Percentiles rank a stretch among this genome's conserved stretches.
Conservation (phyloP, 2,888 invertebrate species). For the Agrilus biguttatus region DNA sequence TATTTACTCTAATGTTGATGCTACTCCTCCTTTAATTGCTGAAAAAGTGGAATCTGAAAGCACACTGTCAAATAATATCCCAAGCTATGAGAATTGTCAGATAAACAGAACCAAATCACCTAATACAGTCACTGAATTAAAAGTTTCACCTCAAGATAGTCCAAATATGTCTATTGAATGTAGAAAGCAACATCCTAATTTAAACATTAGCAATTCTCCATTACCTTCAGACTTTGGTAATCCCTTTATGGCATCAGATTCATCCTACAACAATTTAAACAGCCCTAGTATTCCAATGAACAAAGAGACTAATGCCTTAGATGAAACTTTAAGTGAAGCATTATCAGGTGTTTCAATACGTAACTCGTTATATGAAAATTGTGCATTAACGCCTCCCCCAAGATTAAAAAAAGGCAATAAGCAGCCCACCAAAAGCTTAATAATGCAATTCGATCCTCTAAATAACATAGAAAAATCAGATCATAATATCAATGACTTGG, state of each 20-base stretch:
- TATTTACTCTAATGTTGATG: constrained; percentile 20
- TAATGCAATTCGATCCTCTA: constrained; percentile 60
- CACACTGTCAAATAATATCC: constrained; percentile 9
- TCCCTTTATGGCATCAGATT: too few relatives aligned
- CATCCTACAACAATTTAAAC: too few relatives aligned
- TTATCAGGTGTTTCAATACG: neutral
- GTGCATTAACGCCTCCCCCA: constrained; percentile 15
- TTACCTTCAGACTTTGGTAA: too few relatives aligned
- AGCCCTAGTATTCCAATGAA: too few relatives aligned
- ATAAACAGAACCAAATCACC: too few relatives aligned
- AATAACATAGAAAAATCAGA: constrained; percentile 14
- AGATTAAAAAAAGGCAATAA: constrained; percentile 7
- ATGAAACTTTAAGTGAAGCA: constrained; percentile 12
- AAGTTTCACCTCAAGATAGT: too few relatives aligned
- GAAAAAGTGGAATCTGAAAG: constrained; percentile 8
- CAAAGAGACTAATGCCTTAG: too few relatives aligned
- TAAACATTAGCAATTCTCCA: too few relatives aligned
- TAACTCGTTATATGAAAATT: constrained; percentile 37
- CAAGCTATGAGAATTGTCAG: too few relatives aligned
- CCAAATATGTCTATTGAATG: too few relatives aligned
- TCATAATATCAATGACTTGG: constrained; percentile 41
- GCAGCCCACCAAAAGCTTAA: constrained; percentile 41
- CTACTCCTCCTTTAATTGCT: constrained; percentile 18
- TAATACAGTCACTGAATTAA: too few relatives aligned
- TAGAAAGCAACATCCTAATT: too few relatives aligned